Conservation (phyloP, 2,888 invertebrate species). For the Noctua janthina region DNA sequence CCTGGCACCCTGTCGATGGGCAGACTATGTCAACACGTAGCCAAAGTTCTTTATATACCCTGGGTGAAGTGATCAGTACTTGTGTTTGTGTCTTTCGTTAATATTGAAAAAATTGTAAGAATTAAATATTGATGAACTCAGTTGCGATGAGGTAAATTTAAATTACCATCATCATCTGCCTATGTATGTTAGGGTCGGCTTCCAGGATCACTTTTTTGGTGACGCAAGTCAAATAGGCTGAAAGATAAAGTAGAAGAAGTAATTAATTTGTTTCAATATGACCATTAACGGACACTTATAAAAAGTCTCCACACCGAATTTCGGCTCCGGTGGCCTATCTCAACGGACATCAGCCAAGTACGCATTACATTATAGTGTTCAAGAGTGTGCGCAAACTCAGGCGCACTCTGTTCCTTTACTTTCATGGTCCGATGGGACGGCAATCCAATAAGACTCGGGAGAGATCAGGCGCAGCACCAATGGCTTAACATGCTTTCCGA, state of each 20-base stretch:
- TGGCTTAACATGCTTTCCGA: background rate
- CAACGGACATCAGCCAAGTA: no score
- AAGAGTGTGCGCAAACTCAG: no score
- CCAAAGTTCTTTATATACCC: slow-evolving; percentile 57
- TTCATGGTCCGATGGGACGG: background rate
- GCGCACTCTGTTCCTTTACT: no score
- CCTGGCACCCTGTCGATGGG: slow-evolving; percentile 89
- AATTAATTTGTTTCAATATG: no score
- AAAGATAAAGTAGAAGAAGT: no score
- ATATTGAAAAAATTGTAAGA: background rate
- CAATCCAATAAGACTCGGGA: background rate
- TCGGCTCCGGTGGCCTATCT: no score
- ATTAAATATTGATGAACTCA: background rate
- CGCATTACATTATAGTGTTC: no score
- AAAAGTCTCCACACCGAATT: no score
- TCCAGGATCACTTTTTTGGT: background rate
- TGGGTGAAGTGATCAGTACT: slow-evolving; percentile 62
- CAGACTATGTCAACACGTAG: slow-evolving; percentile 74
- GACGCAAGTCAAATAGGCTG: no score
- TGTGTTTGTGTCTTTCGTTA: background rate
- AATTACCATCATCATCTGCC: background rate
- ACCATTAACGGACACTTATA: no score
- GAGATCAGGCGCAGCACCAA: background rate
- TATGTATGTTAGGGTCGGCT: background rate
- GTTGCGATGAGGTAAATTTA: background rate